A percentile compares a stretch with the other conserved stretches of the same genome.
These are phyloP conservation scores for Hypercompe scribonia DNA, from an alignment of 2,888 invertebrate genomes.

Conservation along the genomic window DNA sequence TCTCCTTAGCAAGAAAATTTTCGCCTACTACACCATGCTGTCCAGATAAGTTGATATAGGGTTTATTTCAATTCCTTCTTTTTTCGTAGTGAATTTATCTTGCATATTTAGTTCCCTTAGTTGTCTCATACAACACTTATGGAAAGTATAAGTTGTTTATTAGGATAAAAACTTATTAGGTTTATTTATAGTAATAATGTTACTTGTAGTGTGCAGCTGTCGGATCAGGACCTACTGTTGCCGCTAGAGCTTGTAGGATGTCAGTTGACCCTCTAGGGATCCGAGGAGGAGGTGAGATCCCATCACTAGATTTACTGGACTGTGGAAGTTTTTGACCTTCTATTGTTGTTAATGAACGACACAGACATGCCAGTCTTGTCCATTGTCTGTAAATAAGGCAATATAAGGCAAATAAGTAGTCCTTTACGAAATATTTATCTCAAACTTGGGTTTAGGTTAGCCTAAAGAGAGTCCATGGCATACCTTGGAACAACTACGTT, in stretches of 20 bases:
- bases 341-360: constrained; percentile 69
- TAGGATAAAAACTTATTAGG: not conserved
- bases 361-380: constrained; percentile 70
- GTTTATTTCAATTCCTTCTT: no score
- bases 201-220: constrained; percentile 95
- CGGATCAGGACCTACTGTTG: constrained; percentile 92
- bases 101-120: no score
- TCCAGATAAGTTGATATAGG: no score
- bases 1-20: no score
- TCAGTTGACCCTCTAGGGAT: constrained; percentile 93
- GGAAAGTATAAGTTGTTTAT: no score
- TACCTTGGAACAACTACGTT: constrained; percentile 66
- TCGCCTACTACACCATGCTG: no score
- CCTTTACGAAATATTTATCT: constrained; percentile 10
- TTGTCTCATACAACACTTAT: no score
- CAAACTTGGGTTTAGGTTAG: no score
- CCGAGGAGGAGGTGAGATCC: constrained; percentile 87
- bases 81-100: no score
- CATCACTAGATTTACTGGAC: constrained; percentile 68
- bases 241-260: constrained; percentile 92
- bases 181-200: constrained; percentile 18
- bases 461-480: constrained; percentile 31
- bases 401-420: not conserved
- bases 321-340: constrained; percentile 78
- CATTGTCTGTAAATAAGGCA: constrained; percentile 65